Conservation (phyloP, 2,797 vertebrate species). For the Tokudaia tokunoshimensis region DNA sequence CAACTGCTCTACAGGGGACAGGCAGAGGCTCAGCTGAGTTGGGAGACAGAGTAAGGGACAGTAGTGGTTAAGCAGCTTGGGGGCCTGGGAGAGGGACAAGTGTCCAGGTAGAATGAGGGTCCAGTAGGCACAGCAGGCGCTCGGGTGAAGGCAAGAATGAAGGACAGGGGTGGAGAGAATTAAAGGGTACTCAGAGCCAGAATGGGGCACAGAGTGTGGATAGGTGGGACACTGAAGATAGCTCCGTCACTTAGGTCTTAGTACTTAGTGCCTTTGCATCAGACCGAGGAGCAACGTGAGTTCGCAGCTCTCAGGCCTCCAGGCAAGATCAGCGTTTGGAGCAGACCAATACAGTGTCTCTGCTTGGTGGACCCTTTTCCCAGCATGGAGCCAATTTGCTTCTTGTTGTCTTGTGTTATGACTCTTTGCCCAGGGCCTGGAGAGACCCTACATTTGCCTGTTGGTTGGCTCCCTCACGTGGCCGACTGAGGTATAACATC, state of each 20-base stretch:
- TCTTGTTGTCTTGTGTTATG: background rate
- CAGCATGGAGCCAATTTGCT: background rate
- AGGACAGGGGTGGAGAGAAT: background rate
- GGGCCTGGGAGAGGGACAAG: background rate
- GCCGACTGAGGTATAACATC: background rate
- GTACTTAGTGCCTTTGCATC: background rate
- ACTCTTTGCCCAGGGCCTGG: background rate
- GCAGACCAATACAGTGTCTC: background rate
- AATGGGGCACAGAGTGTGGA: background rate
- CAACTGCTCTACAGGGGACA: background rate
- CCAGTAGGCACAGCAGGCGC: too few species aligned
- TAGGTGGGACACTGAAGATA: background rate
- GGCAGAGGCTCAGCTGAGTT: background rate
- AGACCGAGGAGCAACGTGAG: too few species aligned
- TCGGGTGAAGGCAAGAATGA: background rate
- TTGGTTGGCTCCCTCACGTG: background rate
- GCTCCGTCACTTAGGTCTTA: background rate
- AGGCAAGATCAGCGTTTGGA: background rate
- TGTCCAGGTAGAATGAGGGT: too few species aligned
- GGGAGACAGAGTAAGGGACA: background rate
- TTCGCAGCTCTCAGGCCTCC: background rate
- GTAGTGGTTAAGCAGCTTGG: too few species aligned
- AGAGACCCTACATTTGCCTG: background rate
- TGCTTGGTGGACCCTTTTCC: background rate
- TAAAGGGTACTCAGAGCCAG: background rate